These are phyloP conservation scores for Chloropsis hardwickii DNA, from an alignment of 2,113 vertebrate genomes.

Conservation along the genomic window DNA sequence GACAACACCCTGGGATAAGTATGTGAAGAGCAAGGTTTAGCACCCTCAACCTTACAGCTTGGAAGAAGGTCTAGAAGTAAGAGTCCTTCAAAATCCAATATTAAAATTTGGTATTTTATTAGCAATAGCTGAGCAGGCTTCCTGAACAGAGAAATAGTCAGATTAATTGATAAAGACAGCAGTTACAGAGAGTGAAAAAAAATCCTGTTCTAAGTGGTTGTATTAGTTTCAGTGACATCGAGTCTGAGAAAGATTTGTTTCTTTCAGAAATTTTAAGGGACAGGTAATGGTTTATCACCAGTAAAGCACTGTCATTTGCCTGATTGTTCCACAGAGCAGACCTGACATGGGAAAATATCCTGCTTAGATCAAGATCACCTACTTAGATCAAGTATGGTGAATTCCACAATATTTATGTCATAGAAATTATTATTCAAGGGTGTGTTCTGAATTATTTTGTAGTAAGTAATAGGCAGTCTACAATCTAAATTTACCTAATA, in stretches of 20 bases:
- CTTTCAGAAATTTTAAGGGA: neutral
- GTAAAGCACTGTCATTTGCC: neutral
- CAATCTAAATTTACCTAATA: neutral
- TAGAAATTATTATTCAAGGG: neutral
- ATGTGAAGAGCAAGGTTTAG: slow-evolving; percentile 50
- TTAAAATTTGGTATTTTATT: neutral
- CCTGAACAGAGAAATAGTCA: neutral
- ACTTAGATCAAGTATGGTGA: neutral
- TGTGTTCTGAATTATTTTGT: neutral
- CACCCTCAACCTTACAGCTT: slow-evolving; percentile 24
- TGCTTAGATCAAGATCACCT: neutral
- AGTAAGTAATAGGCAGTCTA: neutral
- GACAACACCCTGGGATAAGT: slow-evolving; percentile 51
- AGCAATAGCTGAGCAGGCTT: neutral
- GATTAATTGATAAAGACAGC: neutral
- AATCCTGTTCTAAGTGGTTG: neutral
- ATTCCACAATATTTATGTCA: neutral
- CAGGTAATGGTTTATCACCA: neutral
- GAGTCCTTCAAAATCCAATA: neutral
- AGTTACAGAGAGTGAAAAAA: neutral
- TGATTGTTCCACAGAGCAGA: neutral
- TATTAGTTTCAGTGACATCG: neutral
- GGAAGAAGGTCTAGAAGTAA: neutral
- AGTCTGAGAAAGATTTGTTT: slow-evolving; percentile 3
- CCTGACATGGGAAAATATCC: neutral